Conservation (phyloP, 2,797 vertebrate genomes). For the Pyrocephalus nanus region DNA sequence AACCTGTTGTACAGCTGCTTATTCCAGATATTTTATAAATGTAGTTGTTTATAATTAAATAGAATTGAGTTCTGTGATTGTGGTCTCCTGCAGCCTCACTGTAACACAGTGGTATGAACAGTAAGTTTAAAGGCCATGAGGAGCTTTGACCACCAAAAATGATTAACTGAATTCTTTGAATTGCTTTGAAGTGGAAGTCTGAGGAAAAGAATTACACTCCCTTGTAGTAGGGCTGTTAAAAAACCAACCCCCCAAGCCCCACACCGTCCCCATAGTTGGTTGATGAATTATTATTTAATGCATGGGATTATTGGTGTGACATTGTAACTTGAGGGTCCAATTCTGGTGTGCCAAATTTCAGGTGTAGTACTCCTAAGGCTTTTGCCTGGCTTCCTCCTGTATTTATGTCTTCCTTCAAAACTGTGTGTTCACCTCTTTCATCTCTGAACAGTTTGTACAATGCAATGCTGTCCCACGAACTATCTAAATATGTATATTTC, state of each 20-base stretch:
- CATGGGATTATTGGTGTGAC: not conserved
- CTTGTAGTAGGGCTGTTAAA: not conserved
- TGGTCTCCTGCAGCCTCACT: constrained; percentile 18
- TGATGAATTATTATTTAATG: constrained; percentile 19
- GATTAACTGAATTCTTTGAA: not conserved
- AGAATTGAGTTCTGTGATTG: constrained; percentile 22
- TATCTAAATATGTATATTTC: constrained; percentile 57
- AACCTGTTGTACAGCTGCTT: constrained; percentile 60
- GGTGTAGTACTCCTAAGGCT: constrained; percentile 3
- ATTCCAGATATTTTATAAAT: constrained; percentile 36
- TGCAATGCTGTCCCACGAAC: constrained; percentile 31
- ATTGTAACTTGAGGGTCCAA: not conserved
- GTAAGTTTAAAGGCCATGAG: not conserved
- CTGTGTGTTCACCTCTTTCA: not conserved
- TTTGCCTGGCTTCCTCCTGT: not conserved
- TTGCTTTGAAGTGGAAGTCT: constrained; percentile 17
- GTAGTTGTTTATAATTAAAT: constrained; percentile 8
- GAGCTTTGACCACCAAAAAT: constrained; percentile 25
- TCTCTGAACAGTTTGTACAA: not conserved
- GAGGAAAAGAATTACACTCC: not conserved
- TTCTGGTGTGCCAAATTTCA: constrained; percentile 15
- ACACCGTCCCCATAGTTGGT: not conserved
- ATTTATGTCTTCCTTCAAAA: constrained; percentile 33
- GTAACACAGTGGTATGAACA: not conserved
- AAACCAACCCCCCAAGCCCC: not conserved